Conservation (phyloP, 2,113 vertebrate genomes). For the Hydrochoerus hydrochaeris region DNA sequence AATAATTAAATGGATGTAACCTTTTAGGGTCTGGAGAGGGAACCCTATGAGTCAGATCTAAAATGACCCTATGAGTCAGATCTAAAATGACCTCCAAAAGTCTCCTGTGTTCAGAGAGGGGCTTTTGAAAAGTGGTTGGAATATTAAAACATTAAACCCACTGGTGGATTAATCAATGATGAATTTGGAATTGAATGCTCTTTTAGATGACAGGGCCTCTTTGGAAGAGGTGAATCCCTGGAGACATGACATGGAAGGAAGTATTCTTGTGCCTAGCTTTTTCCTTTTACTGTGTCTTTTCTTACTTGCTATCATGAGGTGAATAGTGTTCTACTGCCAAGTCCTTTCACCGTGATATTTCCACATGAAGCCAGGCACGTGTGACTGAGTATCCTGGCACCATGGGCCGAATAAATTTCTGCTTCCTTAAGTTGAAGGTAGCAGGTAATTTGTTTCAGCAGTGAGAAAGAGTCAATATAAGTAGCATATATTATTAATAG, state of each 20-base stretch:
- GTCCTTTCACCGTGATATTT: neutral
- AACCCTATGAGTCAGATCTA: neutral
- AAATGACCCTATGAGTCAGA: neutral
- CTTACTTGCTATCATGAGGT: neutral
- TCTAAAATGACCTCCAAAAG: neutral
- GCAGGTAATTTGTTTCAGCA: neutral
- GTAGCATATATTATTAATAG: neutral
- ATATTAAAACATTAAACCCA: neutral
- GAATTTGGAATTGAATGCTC: neutral
- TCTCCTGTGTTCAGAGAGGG: neutral
- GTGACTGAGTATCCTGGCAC: neutral
- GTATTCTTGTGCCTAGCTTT: neutral
- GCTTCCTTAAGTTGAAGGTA: neutral
- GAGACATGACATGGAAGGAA: neutral
- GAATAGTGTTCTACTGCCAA: neutral
- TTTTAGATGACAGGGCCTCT: neutral
- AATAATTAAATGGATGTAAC: neutral
- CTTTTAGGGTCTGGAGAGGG: neutral
- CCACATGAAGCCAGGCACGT: neutral
- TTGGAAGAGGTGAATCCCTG: neutral
- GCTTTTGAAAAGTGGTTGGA: neutral
- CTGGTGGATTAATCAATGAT: neutral
- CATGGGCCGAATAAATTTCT: neutral
- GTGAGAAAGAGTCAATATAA: neutral
- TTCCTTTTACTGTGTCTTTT: neutral